These are phyloP conservation scores for Garra rufa DNA, from an alignment of 2,113 vertebrate species.

Conservation along the genomic window DNA sequence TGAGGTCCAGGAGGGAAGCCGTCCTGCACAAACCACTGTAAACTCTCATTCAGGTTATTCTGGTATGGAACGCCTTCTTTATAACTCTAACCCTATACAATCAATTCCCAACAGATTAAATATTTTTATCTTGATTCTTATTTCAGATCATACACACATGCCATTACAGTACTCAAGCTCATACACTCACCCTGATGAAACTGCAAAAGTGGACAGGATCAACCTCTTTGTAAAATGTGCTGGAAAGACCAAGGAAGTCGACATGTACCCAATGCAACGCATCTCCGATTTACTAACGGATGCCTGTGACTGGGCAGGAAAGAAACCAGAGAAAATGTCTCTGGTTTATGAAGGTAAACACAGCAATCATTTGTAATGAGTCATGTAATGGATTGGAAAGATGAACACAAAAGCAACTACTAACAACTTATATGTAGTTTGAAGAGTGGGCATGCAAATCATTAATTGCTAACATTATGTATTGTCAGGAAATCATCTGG, in stretches of 20 bases:
- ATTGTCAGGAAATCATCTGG: constrained; percentile 29
- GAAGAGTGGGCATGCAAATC: not conserved
- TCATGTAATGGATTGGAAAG: not conserved
- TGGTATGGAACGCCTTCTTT: not conserved
- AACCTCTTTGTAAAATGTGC: constrained; percentile 32
- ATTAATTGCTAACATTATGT: not conserved
- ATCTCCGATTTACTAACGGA: constrained; percentile 31
- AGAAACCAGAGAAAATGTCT: constrained; percentile 45
- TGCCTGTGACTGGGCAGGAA: constrained; percentile 3
- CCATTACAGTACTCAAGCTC: not conserved
- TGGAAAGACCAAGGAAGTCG: constrained; percentile 27
- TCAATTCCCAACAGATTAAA: not conserved
- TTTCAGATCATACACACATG: constrained; percentile 1
- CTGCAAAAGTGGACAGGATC: constrained; percentile 27
- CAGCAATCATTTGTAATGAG: not conserved
- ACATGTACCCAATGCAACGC: constrained; percentile 43
- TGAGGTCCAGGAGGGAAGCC: not conserved
- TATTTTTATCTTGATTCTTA: not conserved
- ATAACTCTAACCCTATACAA: not conserved
- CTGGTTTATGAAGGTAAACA: constrained; percentile 53
- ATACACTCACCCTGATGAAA: not conserved
- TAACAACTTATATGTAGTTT: not conserved
- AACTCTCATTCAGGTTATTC: not conserved
- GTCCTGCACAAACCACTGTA: not conserved
- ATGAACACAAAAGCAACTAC: not conserved